Evolutionary conservation across 2,113 vertebrate genomes (phyloP).

Genomic region (Bos taurus): ARS-UCD2.0 NC_037350.1:40560501-40561000

Average conservation of each 20-base stretch:
- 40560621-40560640: background rate
- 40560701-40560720: background rate
- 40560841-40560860: background rate
- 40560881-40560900: background rate
- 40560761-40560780: background rate
- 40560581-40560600: fast-evolving
- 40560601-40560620: background rate
- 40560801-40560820: background rate
- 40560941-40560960: background rate
- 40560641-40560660: background rate
- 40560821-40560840: background rate
- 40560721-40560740: background rate
- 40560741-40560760: background rate
- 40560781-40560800: background rate
- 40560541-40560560: background rate
- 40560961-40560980: background rate
- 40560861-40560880: background rate
- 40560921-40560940: background rate
- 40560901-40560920: background rate
- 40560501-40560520: background rate
- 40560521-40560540: background rate
- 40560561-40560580: background rate
- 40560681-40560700: background rate
- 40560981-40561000: background rate
- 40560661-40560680: background rate